phyloP scores from a whole-genome alignment of 2,113 vertebrate species.

The Sinocyclocheilus rhinocerous region DNA sequence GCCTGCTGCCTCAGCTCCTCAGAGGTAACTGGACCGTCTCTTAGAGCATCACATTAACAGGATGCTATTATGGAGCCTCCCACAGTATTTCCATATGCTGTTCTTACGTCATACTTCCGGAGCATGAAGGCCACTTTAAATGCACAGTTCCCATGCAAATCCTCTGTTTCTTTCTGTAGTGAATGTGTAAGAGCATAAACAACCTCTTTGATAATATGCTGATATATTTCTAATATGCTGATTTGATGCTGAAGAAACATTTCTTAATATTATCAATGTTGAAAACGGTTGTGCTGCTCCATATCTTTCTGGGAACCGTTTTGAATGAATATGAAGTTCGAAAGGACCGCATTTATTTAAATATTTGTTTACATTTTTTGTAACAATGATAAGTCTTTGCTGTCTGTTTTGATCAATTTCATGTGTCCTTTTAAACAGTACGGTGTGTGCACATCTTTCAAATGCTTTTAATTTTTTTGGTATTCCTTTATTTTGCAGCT shows the following conservation, averaged over 20 bases:
- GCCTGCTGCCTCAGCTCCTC: slow-evolving; percentile 68
- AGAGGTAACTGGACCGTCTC: slow-evolving; percentile 73
- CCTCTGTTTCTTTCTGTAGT: not conserved
- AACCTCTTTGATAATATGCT: too few relatives aligned
- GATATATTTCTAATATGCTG: too few relatives aligned
- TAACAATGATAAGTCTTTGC: too few relatives aligned
- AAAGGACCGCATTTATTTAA: not conserved
- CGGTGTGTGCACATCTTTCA: not conserved
- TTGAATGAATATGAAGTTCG: not conserved
- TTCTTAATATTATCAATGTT: not conserved
- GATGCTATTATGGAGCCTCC: not conserved
- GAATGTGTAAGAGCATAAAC: too few relatives aligned
- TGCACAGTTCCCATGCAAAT: not conserved
- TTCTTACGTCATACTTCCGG: not conserved
- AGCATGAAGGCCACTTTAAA: not conserved
- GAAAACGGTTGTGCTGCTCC: not conserved
- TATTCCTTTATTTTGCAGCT: slow-evolving; percentile 14
- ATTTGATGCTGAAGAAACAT: too few relatives aligned
- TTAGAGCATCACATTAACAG: not conserved
- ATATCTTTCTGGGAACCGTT: not conserved
- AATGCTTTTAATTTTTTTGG: not conserved
- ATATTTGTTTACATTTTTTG: too few relatives aligned
- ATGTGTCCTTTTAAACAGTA: too few relatives aligned
- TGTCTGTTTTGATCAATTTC: too few relatives aligned
- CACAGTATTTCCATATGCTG: slow-evolving; percentile 18